Percentiles rank a stretch among this genome's conserved stretches.
Evolutionary conservation across 2,888 invertebrate species (phyloP).

Genomic region (Netelia inedita): DNA sequence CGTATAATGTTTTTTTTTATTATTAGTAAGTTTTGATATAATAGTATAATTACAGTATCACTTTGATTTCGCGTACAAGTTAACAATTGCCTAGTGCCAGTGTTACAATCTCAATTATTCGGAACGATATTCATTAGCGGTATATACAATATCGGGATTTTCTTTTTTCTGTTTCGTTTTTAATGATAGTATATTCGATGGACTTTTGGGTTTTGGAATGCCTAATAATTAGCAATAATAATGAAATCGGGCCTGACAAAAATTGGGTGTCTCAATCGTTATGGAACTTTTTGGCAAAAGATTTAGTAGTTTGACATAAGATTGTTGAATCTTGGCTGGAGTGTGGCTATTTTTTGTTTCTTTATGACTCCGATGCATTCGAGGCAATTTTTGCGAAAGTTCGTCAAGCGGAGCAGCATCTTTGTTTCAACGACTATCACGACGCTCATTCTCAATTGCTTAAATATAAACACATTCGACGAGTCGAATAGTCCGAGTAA

Average conservation of each 20-base stretch:
- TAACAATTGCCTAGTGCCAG: constrained; percentile 73
- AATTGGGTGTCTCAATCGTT: constrained; percentile 81
- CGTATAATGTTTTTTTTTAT: constrained; percentile 43
- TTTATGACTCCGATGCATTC: constrained; percentile 39
- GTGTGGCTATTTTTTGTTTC: constrained; percentile 29
- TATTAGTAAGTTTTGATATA: constrained; percentile 66
- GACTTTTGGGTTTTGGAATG: constrained; percentile 82
- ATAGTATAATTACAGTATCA: constrained; percentile 74
- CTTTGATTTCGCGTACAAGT: constrained; percentile 74
- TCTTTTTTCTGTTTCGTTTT: constrained; percentile 68
- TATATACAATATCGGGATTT: constrained; percentile 82
- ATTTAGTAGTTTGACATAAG: constrained; percentile 29
- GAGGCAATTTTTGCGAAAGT: background rate
- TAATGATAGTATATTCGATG: constrained; percentile 79
- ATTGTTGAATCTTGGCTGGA: constrained; percentile 25
- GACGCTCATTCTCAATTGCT: constrained; percentile 20
- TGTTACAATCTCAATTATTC: constrained; percentile 79
- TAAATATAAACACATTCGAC: constrained; percentile 30
- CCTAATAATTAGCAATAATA: constrained; percentile 81
- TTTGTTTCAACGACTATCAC: constrained; percentile 33
- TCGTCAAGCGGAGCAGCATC: constrained; percentile 13
- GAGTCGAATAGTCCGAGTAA: constrained; percentile 35
- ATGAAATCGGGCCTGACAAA: constrained; percentile 73
- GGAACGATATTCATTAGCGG: constrained; percentile 80
- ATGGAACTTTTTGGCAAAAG: constrained; percentile 35